Conservation (phyloP, 2,888 invertebrate genomes). For the Eulithis prunata region DNA sequence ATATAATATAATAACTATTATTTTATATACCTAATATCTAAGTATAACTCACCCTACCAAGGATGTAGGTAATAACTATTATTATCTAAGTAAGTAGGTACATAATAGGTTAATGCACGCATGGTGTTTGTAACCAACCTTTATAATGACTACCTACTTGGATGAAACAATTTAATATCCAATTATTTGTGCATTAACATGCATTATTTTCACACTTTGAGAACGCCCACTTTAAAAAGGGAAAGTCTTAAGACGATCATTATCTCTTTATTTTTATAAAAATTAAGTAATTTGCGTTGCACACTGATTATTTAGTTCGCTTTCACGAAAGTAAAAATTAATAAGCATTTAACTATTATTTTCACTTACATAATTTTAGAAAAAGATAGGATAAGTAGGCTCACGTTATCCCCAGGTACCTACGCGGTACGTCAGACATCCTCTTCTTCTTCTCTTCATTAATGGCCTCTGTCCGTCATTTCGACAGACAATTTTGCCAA, state of each 20-base stretch:
- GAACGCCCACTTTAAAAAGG: conserved; percentile 44
- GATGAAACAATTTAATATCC: conserved; percentile 44
- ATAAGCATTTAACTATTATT: not conserved
- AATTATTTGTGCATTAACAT: conserved; percentile 54
- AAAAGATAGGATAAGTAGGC: not conserved
- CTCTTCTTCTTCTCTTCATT: too few relatives aligned
- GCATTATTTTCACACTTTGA: conserved; percentile 46
- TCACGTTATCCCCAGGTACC: too few relatives aligned
- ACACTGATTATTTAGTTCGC: conserved; percentile 30
- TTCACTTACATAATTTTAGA: not conserved
- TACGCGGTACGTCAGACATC: too few relatives aligned
- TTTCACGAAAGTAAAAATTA: conserved; percentile 23
- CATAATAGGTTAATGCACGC: conserved; percentile 19
- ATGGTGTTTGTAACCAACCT: conserved; percentile 29
- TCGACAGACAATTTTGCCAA: too few relatives aligned
- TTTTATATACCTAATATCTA: too few relatives aligned
- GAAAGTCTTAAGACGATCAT: conserved; percentile 46
- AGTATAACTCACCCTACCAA: too few relatives aligned
- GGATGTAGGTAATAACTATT: not conserved
- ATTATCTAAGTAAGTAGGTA: not conserved
- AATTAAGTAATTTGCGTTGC: conserved; percentile 29
- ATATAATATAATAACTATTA: too few relatives aligned
- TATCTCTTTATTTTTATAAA: conserved; percentile 34
- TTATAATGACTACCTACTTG: conserved; percentile 35
- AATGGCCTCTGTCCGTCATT: too few relatives aligned